phyloP scores from a whole-genome alignment of 2,797 vertebrate species.

The Hozukius guyotensis region DNA sequence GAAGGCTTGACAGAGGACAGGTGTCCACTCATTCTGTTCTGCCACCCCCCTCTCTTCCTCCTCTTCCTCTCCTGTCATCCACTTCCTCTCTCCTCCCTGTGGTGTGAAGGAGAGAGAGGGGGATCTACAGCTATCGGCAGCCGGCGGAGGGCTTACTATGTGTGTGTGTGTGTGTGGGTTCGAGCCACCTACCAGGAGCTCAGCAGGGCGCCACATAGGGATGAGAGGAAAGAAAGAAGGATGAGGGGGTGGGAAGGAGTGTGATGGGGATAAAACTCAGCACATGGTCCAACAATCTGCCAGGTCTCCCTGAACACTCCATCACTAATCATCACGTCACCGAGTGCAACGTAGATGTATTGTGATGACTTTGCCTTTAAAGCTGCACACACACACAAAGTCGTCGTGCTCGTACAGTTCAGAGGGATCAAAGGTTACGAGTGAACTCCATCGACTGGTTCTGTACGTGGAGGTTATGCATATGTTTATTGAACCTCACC shows the following conservation, averaged over 20 bases:
- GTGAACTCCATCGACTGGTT: conserved; percentile 52
- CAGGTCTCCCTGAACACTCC: conserved; percentile 44
- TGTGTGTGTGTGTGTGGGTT: conserved; percentile 38
- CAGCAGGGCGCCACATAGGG: conserved; percentile 56
- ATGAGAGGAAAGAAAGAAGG: conserved; percentile 63
- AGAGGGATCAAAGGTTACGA: conserved; percentile 60
- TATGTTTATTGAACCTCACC: conserved; percentile 63
- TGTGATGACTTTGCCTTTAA: conserved; percentile 70
- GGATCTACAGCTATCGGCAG: conserved; percentile 46
- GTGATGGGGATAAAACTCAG: conserved; percentile 56
- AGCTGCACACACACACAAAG: conserved; percentile 40
- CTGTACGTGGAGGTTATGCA: conserved; percentile 54
- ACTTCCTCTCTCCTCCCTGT: conserved; percentile 45
- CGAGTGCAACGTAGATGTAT: conserved; percentile 46
- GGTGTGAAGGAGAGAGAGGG: conserved; percentile 36
- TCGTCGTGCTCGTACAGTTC: conserved; percentile 23
- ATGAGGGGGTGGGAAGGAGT: conserved; percentile 52
- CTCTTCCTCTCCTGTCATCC: conserved; percentile 43
- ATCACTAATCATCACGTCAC: conserved; percentile 43
- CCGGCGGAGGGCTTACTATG: conserved; percentile 34
- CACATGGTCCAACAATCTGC: conserved; percentile 50
- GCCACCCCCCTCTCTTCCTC: not conserved
- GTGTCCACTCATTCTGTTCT: conserved; percentile 65
- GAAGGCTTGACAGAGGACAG: conserved; percentile 70
- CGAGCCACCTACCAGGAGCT: conserved; percentile 59